Evolutionary conservation across 2,888 invertebrate species (phyloP).

Genomic region (Ophion slaviceki): DNA sequence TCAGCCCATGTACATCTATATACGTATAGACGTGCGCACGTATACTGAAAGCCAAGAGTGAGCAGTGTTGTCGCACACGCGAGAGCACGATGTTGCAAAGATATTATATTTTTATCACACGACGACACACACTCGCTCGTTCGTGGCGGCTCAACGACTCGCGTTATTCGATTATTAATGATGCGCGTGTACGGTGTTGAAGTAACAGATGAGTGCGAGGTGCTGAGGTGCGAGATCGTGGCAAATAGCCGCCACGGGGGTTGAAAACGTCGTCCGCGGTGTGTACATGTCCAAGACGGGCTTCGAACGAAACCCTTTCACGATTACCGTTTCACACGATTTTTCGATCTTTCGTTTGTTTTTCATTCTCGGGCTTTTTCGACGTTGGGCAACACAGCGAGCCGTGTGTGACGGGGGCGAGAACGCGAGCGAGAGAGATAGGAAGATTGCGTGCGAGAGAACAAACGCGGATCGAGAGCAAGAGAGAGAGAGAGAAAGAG

Average conservation of each 20-base stretch:
- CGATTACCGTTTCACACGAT: conserved; percentile 3
- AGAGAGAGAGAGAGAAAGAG: conserved; percentile 6
- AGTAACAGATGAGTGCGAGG: conserved; percentile 75
- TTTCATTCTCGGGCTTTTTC: conserved; percentile 18
- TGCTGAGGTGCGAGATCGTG: conserved; percentile 73
- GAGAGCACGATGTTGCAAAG: conserved; percentile 62
- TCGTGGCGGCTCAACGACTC: conserved; percentile 70
- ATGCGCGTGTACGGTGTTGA: conserved; percentile 78
- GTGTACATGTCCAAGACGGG: conserved; percentile 10
- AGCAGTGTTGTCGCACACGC: conserved; percentile 52
- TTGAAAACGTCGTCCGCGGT: conserved; percentile 64
- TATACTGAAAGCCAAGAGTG: conserved; percentile 38
- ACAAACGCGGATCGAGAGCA: neutral
- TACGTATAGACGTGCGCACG: conserved; percentile 18
- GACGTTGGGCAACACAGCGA: conserved; percentile 14
- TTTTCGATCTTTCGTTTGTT: conserved; percentile 23
- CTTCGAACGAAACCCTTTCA: neutral
- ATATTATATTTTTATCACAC: conserved; percentile 68
- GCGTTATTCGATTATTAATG: conserved; percentile 78
- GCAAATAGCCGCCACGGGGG: conserved; percentile 77
- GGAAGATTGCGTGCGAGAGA: conserved; percentile 1
- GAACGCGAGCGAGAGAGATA: neutral
- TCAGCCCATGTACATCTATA: conserved; percentile 10
- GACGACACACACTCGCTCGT: conserved; percentile 60
- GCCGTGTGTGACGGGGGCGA: neutral